Evolutionary conservation across 1,140 invertebrate species (phyloP).

Genomic region (Psix sp.): DNA sequence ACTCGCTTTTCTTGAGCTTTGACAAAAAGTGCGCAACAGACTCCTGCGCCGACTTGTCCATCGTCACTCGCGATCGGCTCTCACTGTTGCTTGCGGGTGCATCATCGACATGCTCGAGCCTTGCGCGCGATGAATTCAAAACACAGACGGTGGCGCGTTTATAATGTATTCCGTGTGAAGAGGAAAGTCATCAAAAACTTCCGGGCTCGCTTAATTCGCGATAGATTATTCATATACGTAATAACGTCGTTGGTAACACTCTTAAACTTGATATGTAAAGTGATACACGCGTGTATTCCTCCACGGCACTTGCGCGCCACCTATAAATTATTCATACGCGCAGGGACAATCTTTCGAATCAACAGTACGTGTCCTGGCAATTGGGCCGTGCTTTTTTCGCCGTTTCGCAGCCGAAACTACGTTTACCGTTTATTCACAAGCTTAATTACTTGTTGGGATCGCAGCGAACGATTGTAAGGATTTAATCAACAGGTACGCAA

Average conservation of each 20-base stretch:
- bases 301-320: conserved; percentile 24
- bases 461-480: too few species aligned
- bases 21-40: too few species aligned
- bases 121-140: conserved; percentile 52
- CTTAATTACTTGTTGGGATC: too few species aligned
- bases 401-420: too few species aligned
- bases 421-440: too few species aligned
- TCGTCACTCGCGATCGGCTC: conserved; percentile 35
- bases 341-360: conserved; percentile 18
- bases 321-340: conserved; percentile 42
- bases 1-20: too few species aligned
- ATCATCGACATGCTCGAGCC: conserved; percentile 28
- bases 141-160: conserved; percentile 32
- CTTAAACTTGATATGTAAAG: conserved; percentile 54
- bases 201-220: conserved; percentile 44
- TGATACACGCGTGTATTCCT: conserved; percentile 45
- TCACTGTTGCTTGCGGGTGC: conserved; percentile 38
- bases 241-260: conserved; percentile 34
- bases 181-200: conserved; percentile 59
- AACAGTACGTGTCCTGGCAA: conserved; percentile 3
- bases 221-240: conserved; percentile 57
- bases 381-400: background rate
- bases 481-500: too few species aligned
- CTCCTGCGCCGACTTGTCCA: conserved; percentile 27
- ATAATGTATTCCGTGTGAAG: conserved; percentile 57